phyloP scores from a whole-genome alignment of 2,797 vertebrate genomes.

The Coluber constrictor region DNA sequence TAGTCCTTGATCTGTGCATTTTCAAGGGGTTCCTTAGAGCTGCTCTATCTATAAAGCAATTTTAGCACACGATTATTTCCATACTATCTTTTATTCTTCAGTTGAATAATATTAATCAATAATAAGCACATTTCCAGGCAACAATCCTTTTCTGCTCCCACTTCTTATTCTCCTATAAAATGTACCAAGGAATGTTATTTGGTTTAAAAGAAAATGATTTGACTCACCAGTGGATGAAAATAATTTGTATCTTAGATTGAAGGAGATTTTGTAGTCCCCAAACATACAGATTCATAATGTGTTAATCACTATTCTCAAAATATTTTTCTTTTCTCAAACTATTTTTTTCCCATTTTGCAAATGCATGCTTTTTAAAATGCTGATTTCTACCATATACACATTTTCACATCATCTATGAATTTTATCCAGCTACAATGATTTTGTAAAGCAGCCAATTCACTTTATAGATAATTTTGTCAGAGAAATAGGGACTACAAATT shows the following conservation, averaged over 20 bases:
- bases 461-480: slow-evolving; percentile 29
- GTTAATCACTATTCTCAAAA: neutral
- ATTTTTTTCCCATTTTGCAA: neutral
- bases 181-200: neutral
- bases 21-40: neutral
- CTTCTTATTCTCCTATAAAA: neutral
- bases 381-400: neutral
- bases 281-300: neutral
- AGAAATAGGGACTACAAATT: slow-evolving; percentile 46
- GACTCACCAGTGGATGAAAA: neutral
- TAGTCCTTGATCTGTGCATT: neutral
- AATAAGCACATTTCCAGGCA: neutral
- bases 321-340: neutral
- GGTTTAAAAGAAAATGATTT: slow-evolving; percentile 20
- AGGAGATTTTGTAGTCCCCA: neutral
- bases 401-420: neutral
- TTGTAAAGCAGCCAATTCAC: slow-evolving; percentile 31
- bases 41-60: neutral
- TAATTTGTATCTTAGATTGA: neutral
- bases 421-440: slow-evolving; percentile 22
- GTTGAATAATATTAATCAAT: neutral
- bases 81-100: neutral
- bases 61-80: neutral
- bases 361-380: neutral
- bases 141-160: neutral